Conservation (phyloP, 2,888 invertebrate species). For the Cryptus armator region DNA sequence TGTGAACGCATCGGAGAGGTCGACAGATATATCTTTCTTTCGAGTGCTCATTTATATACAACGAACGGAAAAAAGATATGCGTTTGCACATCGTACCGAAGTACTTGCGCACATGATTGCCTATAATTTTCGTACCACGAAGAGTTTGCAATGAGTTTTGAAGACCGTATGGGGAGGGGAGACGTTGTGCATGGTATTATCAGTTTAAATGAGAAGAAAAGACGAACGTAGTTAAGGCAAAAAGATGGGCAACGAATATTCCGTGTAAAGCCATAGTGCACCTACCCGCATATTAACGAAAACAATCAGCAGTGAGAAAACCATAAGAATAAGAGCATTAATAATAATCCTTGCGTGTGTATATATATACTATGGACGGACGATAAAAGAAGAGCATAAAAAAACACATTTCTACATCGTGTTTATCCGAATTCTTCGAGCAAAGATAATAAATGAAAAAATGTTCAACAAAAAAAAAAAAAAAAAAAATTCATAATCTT, state of each 20-base stretch:
- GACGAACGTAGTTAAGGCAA: background rate
- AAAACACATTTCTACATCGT: no score
- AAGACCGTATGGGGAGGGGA: background rate
- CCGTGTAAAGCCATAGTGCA: background rate
- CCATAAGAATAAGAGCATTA: background rate
- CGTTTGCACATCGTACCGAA: background rate
- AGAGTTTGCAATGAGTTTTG: background rate
- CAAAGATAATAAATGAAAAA: no score
- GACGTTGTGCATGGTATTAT: no score
- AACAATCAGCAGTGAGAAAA: constrained; percentile 21
- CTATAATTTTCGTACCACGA: constrained; percentile 1
- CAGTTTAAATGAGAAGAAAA: no score
- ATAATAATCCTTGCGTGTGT: no score
- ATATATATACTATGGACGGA: no score
- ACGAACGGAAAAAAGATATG: background rate
- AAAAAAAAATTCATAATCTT: no score
- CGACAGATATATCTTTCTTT: background rate
- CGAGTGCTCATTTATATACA: background rate
- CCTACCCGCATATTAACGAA: constrained; percentile 53
- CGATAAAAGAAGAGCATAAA: no score
- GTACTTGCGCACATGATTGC: background rate
- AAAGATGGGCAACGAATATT: constrained; percentile 18
- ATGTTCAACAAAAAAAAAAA: no score
- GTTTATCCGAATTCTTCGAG: no score
- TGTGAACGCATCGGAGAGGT: no score